These are phyloP conservation scores for Hemitrygon akajei DNA, from an alignment of 2,797 vertebrate species.

Conservation along the genomic window DNA sequence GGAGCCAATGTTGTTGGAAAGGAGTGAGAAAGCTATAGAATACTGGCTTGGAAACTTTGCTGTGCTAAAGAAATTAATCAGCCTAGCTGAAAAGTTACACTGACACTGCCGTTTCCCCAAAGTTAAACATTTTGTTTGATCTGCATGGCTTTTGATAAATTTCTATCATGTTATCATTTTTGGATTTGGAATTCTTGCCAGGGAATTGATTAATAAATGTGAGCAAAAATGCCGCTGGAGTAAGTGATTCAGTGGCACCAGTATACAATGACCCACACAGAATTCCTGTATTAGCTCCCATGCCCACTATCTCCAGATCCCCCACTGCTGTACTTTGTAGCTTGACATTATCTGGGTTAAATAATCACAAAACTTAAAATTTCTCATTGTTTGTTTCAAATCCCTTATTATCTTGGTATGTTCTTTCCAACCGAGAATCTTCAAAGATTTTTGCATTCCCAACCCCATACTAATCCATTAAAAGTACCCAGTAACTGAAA, in stretches of 20 bases:
- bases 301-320: too few species aligned
- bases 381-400: too few species aligned
- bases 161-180: not conserved
- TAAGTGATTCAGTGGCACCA: not conserved
- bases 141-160: not conserved
- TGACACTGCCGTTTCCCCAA: not conserved
- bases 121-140: not conserved
- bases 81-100: not conserved
- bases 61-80: not conserved
- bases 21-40: not conserved
- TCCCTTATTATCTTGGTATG: too few species aligned
- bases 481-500: too few species aligned
- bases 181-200: not conserved
- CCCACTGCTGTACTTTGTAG: too few species aligned
- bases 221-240: not conserved
- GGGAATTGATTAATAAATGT: not conserved
- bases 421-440: not conserved
- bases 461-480: not conserved
- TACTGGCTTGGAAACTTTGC: not conserved
- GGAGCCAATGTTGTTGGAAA: not conserved
- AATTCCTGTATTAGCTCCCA: not conserved
- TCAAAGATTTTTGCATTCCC: not conserved
- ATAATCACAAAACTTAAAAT: too few species aligned
- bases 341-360: too few species aligned
- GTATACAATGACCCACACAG: not conserved